Base-by-base conservation (phyloP, 2,113 vertebrate species). In the Plecotus auritus region DNA sequence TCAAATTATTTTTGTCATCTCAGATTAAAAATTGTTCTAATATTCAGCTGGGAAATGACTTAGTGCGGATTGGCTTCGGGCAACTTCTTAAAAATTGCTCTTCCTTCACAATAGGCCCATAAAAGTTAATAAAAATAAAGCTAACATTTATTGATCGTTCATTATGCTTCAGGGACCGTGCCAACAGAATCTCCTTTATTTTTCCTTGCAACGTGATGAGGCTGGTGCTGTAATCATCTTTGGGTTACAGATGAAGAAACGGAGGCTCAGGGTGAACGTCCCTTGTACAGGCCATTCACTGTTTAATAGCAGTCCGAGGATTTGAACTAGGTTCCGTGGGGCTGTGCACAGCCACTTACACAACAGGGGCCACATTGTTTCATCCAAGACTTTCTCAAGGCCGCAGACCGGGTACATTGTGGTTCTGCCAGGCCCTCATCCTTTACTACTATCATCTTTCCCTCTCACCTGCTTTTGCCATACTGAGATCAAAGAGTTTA, bases 1-100 rank as follows among this genome's bases (percentile, higher is more conserved):
- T 96, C 84, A 82, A 80, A 82, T 97, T 97, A 96, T 97, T 97
- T 97, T 98, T 97, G 88, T 95, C 94, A 96, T 96, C 87, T 96
- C 67, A 95, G 95, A 96, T 96, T 96, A 96, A 96, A 97, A 93
- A 91, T 92, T 77, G 14, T 84, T 96, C 96, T 96, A 96, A 96
- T 97, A 96, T 90, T 96, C 69, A 95, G 82, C 85, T 80, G 90
- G 86, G 93, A 97, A 94, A 90, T 95, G 56, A 88, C 67, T 95
- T 96, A 59, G 80, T 94, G 23, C 35, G 40, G 95, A 77, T 72
- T 66, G 23, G 92, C 95, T 97, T 83, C 9, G 0, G 95, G 94
- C 64, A 95, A 88, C 85, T 95, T 96, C 88, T 61, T 26, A 93
- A 95, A 97, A 70, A 85, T 87, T 37, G 40, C 23, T 96, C 92